phyloP scores from a whole-genome alignment of 2,797 vertebrate genomes.

The Chaunax sp. region DNA sequence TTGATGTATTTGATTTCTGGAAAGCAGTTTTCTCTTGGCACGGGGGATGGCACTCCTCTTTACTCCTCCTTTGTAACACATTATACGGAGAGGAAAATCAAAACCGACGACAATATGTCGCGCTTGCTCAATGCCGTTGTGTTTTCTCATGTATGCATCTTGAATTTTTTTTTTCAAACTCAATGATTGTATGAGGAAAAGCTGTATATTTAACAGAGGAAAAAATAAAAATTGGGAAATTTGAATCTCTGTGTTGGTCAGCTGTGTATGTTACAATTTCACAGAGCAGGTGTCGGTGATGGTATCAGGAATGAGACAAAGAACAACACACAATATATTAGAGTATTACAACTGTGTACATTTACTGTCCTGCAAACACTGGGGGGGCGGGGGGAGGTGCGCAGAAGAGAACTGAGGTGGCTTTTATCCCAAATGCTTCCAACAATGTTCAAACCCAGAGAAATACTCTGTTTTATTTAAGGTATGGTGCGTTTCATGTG shows the following conservation, averaged over 20 bases:
- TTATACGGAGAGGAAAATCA: conserved; percentile 31
- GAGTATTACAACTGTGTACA: no score
- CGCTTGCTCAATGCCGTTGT: conserved; percentile 52
- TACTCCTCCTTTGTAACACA: conserved; percentile 17
- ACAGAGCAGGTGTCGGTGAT: no score
- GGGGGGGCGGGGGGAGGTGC: no score
- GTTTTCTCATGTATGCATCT: conserved; percentile 79
- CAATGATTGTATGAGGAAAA: conserved; percentile 77
- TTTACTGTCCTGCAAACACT: no score
- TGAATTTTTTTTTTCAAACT: conserved; percentile 78
- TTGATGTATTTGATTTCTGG: conserved; percentile 72
- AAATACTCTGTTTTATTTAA: no score
- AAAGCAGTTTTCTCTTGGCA: conserved; percentile 56
- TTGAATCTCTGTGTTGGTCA: conserved; percentile 13
- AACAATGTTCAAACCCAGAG: no score
- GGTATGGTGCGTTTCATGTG: no score
- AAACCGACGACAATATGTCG: conserved; percentile 38
- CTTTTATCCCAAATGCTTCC: no score
- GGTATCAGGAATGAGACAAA: no score
- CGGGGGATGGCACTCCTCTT: conserved; percentile 4
- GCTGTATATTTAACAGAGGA: conserved; percentile 78
- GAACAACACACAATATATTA: no score
- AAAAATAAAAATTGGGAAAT: conserved; percentile 71
- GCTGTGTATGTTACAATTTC: no score
- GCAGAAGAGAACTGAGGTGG: no score